A percentile compares a stretch with the other conserved stretches of the same genome.
Conservation (phyloP, 2,888 invertebrate species). For the Drosophila paramelanica region DNA sequence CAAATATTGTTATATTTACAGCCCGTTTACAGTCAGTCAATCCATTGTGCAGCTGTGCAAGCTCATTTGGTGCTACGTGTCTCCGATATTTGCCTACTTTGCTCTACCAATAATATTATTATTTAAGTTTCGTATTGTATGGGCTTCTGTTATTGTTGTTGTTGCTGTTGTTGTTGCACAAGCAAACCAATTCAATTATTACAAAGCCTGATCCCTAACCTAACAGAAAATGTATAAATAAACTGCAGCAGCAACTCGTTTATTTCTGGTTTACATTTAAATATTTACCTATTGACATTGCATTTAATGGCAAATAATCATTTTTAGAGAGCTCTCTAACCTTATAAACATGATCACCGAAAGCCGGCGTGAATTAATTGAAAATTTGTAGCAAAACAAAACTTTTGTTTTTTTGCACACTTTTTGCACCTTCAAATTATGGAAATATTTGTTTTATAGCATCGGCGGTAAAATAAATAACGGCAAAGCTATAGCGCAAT, state of each 20-base stretch:
- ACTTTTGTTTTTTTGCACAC: constrained; percentile 6
- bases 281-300: constrained; percentile 61
- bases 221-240: constrained; percentile 49
- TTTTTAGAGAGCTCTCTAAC: constrained; percentile 31
- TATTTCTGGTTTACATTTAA: constrained; percentile 45
- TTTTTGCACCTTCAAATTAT: constrained; percentile 47
- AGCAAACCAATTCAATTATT: constrained; percentile 57
- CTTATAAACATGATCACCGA: constrained; percentile 28
- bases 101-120: constrained; percentile 19
- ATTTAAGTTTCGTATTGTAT: constrained; percentile 29
- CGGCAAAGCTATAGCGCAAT: constrained; percentile 12
- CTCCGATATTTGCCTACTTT: constrained; percentile 39
- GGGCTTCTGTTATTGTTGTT: constrained; percentile 15
- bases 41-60: constrained; percentile 65
- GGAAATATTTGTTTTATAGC: constrained; percentile 38
- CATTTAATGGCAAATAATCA: constrained; percentile 49
- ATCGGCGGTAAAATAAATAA: constrained; percentile 37
- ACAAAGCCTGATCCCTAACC: constrained; percentile 47
- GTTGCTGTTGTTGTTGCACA: constrained; percentile 14
- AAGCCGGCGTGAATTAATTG: constrained; percentile 49
- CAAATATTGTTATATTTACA: constrained; percentile 26
- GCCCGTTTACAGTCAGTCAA: constrained; percentile 9
- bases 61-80: constrained; percentile 59
- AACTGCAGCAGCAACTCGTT: constrained; percentile 22
- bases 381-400: constrained; percentile 11